Conservation (phyloP, 2,797 vertebrate species). For the Chiloscyllium punctatum region DNA sequence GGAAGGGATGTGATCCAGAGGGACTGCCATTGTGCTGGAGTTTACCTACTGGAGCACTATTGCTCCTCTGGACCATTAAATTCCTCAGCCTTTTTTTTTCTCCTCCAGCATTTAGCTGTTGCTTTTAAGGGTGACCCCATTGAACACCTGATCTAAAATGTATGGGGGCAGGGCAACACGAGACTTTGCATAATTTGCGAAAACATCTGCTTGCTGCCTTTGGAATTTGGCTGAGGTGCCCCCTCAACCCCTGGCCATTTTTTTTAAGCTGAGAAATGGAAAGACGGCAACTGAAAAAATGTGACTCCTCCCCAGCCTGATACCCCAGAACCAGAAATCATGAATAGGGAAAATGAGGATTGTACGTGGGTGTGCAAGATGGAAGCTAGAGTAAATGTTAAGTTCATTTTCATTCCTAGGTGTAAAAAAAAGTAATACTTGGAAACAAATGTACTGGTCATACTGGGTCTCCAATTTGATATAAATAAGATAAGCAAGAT, state of each 20-base stretch:
- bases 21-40: background rate
- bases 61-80: background rate
- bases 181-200: background rate
- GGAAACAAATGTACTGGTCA: too few species aligned
- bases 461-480: too few species aligned
- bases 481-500: too few species aligned
- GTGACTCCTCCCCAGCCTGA: background rate
- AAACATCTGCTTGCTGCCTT: background rate
- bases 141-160: background rate
- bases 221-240: background rate
- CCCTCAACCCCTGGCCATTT: background rate
- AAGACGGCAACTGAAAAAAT: too few species aligned
- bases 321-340: background rate
- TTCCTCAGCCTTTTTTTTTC: background rate
- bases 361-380: background rate
- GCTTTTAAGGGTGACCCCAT: background rate
- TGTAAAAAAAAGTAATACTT: too few species aligned
- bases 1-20: background rate
- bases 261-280: background rate
- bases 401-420: background rate
- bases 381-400: background rate
- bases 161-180: background rate
- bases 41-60: background rate
- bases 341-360: background rate
- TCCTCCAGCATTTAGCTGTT: background rate